Evolutionary conservation across 1,140 invertebrate genomes (phyloP).

Genomic region (Ditylenchus dipsaci): DNA sequence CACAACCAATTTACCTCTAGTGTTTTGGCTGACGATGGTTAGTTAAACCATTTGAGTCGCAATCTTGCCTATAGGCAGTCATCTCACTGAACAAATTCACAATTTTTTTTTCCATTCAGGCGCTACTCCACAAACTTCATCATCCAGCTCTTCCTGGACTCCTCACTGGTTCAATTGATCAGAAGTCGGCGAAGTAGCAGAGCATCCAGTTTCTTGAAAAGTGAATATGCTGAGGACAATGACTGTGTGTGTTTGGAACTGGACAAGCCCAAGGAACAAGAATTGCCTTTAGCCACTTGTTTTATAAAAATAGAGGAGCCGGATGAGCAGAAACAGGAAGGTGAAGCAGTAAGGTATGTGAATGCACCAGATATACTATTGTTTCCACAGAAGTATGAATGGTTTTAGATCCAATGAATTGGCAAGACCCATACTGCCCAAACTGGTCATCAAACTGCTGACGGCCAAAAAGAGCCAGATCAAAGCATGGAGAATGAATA

Average conservation of each 20-base stretch:
- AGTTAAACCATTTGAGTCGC: too few relatives aligned
- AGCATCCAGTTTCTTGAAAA: not conserved
- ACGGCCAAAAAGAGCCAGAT: slow-evolving; percentile 4
- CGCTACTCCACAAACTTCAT: not conserved
- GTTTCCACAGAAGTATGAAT: not conserved
- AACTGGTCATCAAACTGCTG: slow-evolving; percentile 22
- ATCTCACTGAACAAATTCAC: too few relatives aligned
- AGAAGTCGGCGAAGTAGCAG: slow-evolving; percentile 1
- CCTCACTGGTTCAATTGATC: not conserved
- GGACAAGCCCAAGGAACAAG: not conserved
- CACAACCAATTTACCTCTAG: too few relatives aligned
- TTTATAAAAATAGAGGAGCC: slow-evolving; percentile 4
- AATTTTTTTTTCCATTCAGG: not conserved
- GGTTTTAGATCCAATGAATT: not conserved
- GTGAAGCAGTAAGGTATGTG: not conserved
- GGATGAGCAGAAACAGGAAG: not conserved
- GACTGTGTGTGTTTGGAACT: not conserved
- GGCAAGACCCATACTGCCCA: slow-evolving; percentile 3
- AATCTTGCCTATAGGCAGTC: too few relatives aligned
- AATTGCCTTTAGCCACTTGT: slow-evolving; percentile 11
- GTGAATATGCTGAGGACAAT: slow-evolving; percentile 13
- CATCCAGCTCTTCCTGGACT: not conserved
- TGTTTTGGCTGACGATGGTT: too few relatives aligned
- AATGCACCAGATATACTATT: not conserved
- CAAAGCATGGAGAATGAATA: not conserved